Percentiles rank a stretch among this genome's conserved stretches.
Conservation (phyloP, 2,113 vertebrate genomes). For the Marmota flaviventris region DNA sequence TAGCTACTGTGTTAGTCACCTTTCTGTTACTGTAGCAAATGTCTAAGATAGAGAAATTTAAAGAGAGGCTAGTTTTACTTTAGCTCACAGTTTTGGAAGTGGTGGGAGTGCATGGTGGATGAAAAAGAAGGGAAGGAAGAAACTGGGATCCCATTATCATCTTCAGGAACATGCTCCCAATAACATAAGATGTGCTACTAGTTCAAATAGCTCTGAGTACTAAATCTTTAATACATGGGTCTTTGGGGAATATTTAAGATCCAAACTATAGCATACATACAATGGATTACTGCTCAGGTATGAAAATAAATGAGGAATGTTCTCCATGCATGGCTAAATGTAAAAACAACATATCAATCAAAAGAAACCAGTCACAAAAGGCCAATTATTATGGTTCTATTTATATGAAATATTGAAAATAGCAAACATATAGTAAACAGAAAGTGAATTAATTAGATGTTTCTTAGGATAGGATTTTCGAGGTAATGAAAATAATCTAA, state of each 20-base stretch:
- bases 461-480: neutral
- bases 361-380: neutral
- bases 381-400: neutral
- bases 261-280: neutral
- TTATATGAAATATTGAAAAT: neutral
- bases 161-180: neutral
- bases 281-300: neutral
- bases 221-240: neutral
- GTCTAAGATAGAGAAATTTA: neutral
- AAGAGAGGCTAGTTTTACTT: neutral
- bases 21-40: neutral
- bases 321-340: neutral
- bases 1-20: neutral
- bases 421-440: neutral
- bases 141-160: neutral
- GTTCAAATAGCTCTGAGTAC: neutral
- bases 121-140: neutral
- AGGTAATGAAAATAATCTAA: neutral
- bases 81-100: too few species aligned
- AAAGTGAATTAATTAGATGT: neutral
- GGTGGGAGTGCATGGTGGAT: neutral
- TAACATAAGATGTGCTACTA: neutral
- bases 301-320: neutral
- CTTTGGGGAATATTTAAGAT: neutral
- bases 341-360: neutral